Base-by-base conservation (phyloP, 2,888 invertebrate species). In the Cenopis cana region DNA sequence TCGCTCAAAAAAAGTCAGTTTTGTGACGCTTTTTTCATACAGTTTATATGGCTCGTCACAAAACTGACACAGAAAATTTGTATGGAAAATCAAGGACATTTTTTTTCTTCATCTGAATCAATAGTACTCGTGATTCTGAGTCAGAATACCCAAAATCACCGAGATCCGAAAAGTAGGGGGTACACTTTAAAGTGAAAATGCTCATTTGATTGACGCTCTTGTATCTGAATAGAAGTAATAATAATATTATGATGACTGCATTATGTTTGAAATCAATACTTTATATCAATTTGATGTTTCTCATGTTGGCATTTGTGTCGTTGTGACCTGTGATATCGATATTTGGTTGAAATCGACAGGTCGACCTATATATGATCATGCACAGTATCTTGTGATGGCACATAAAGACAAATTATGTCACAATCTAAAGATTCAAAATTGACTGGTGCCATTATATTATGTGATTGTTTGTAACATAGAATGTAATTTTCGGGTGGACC, bases 401-500 rank as follows among this genome's bases (percentile, higher is more conserved):
- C 82, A 77, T 76, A n/a, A 20, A 29, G 69, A 41, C 73, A 76
- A 77, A 76, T 72, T 74, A 72, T 68, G 57, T 68, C 62, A 71
- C 69, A 61, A 74, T 74, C 65, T 70, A 72, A 69, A 74, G 75
- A 74, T 70, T 79, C 78, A 69, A 81, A 82, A 82, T 79, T 81
- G 71, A 76, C 68, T 66, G 74, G 85, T 85, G 85, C 85, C 85
- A 85, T 84, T 82, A 73, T 81, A 79, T 78, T 78, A 77, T 76
- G 77, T 78, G 74, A 78, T 81, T 77, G 77, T 74, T 79, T 82
- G 78, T 79, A 81, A 77, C 78, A 76, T 81, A 81, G 79, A 81
- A 82, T 79, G 82, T 84, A 82, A 84, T 84, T 84, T 75, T 81
- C 79, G 76, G 82, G 82, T 85, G 89, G 91, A 91, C 91, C 91